Conservation (phyloP, 2,888 invertebrate species). For the Trilocha varians region DNA sequence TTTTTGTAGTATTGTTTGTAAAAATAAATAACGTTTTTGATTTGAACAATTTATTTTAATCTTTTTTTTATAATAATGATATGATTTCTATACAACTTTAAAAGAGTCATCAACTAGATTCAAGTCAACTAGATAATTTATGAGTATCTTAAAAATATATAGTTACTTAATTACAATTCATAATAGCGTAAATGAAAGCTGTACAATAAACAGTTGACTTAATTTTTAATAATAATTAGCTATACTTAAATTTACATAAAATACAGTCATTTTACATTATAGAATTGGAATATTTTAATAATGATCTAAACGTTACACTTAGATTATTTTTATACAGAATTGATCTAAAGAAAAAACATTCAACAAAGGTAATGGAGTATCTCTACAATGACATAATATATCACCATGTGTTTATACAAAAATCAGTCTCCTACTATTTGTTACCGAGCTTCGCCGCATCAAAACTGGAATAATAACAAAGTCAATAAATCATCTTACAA, state of each 20-base stretch:
- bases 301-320: constrained; percentile 39
- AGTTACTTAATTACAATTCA: constrained; percentile 64
- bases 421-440: constrained; percentile 72
- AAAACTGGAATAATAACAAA: constrained; percentile 32
- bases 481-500: constrained; percentile 32
- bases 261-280: constrained; percentile 55
- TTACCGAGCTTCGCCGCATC: constrained; percentile 47
- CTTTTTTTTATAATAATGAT: constrained; percentile 68
- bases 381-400: constrained; percentile 56
- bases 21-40: constrained; percentile 33
- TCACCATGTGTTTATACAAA: constrained; percentile 62
- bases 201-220: constrained; percentile 62
- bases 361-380: constrained; percentile 34
- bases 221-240: constrained; percentile 34
- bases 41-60: constrained; percentile 72
- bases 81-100: constrained; percentile 73
- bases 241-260: constrained; percentile 49
- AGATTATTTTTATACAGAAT: constrained; percentile 27
- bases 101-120: constrained; percentile 67
- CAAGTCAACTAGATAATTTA: constrained; percentile 67
- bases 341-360: constrained; percentile 30
- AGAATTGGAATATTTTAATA: constrained; percentile 56
- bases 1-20: constrained; percentile 4
- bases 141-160: constrained; percentile 64
- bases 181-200: constrained; percentile 56